Evolutionary conservation across 2,113 vertebrate genomes (phyloP), one percentile per base, ranked within the genome.

Genomic region (Pangasianodon gigas): DNA sequence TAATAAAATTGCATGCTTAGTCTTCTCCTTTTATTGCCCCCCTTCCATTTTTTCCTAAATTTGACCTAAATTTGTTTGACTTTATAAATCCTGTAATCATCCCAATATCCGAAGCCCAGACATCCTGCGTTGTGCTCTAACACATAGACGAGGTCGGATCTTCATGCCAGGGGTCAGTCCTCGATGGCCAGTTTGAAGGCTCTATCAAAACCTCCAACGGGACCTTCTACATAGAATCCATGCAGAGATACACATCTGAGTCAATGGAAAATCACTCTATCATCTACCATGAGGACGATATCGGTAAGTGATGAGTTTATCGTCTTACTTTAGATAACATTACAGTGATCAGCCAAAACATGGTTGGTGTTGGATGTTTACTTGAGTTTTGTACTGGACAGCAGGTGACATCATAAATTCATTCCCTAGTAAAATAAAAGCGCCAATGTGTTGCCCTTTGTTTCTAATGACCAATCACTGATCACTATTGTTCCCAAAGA

Each of bases 241-340:
- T 93, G 8, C 79, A 93, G 0, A 94, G 93, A 90, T 94, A 94
- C 80, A 89, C 51, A 86, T 89, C 56, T 56, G 88, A 2, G 21
- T 54, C 88, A 0, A 84, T 89, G 37, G 91, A 95, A 1, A 90
- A 95, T 51, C 96, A 96, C 91, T 96, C 96, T 0, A 92, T 97
- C n/a, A 97, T 97, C 92, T 97, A 97, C 92, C 96, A 95, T 4
- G 94, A 97, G 71, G 93, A 95, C 0, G 95, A 97, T 92, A 87
- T 97, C 48, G 96, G 97, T 97, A 93, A 96, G 95, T 41, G 11
- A 83, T 54, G 1, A 48, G 11, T 52, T 52, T 74, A 56, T 85
- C 44, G 1, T 18, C 75, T 81, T 85, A 5, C n/a, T 77, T 48
- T 4, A 60, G 37, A 84, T 60, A 84, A 37, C 0, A 26, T 41